phyloP scores from a whole-genome alignment of 2,113 vertebrate species.

The Odocoileus hemionus region DNA sequence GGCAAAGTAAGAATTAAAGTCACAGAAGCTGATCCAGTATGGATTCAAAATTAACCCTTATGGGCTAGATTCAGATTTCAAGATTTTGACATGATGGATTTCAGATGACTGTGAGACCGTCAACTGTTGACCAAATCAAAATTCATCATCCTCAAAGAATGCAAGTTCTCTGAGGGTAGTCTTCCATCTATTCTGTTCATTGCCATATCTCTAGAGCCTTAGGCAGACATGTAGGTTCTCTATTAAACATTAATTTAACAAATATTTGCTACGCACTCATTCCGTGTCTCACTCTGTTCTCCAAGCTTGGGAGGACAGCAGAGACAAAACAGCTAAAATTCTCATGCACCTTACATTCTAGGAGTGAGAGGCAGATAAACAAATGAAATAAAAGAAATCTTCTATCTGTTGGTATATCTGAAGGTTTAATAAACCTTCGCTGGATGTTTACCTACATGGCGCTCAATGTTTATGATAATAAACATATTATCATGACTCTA shows the following conservation, averaged over 20 bases:
- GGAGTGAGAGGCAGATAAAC: background rate
- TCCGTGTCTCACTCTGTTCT: background rate
- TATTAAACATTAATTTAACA: background rate
- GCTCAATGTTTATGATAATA: background rate
- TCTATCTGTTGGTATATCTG: background rate
- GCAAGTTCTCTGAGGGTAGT: background rate
- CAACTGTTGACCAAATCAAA: background rate
- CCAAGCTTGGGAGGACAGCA: background rate
- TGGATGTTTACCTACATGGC: background rate
- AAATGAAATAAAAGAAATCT: background rate
- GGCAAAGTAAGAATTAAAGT: background rate
- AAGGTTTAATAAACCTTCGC: background rate
- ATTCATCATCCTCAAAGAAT: background rate
- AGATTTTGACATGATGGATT: background rate
- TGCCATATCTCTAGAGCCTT: background rate
- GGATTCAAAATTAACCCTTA: background rate
- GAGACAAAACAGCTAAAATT: background rate
- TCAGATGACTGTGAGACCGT: background rate
- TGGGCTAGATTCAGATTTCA: background rate
- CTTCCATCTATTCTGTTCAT: background rate
- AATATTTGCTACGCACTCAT: background rate
- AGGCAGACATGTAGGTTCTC: background rate
- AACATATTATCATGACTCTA: background rate
- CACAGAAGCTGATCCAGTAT: background rate
- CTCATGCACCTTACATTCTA: background rate